These are phyloP conservation scores for Bagarius yarrelli DNA, from an alignment of 2,113 vertebrate genomes.

Conservation along the genomic window DNA sequence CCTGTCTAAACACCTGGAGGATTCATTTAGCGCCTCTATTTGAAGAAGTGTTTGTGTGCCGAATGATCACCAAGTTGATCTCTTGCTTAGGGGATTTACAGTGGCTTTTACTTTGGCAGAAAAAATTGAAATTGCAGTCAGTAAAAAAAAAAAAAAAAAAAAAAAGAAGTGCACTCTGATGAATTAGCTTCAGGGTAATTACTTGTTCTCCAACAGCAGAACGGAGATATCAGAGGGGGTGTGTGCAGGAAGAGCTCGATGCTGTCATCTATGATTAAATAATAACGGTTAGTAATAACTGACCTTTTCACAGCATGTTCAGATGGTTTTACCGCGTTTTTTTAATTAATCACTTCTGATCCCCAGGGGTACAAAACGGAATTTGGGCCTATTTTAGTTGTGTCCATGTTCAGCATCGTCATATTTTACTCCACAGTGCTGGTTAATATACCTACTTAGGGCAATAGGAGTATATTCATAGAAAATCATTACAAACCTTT, in stretches of 20 bases:
- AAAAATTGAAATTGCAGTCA: not conserved
- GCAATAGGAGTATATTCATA: too few species aligned
- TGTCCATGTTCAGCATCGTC: too few species aligned
- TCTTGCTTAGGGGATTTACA: slow-evolving; percentile 27
- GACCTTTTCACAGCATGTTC: not conserved
- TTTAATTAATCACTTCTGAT: not conserved
- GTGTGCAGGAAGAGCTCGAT: not conserved
- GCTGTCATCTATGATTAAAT: not conserved
- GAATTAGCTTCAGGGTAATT: slow-evolving; percentile 19
- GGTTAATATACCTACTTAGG: too few species aligned
- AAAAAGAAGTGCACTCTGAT: slow-evolving; percentile 2
- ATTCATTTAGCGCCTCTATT: slow-evolving; percentile 17
- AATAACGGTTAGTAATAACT: not conserved
- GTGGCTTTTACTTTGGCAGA: slow-evolving; percentile 23
- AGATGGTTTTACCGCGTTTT: not conserved
- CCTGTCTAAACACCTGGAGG: not conserved
- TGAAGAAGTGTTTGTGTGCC: slow-evolving; percentile 32
- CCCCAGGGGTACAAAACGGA: too few species aligned
- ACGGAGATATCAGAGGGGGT: slow-evolving; percentile 10
- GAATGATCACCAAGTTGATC: slow-evolving; percentile 43
- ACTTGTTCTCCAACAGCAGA: not conserved
- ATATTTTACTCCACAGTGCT: too few species aligned
- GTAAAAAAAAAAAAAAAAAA: slow-evolving; percentile 5
- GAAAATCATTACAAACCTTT: too few species aligned
- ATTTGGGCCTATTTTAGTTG: too few species aligned